Evolutionary conservation across 2,888 invertebrate genomes (phyloP).

Genomic region (Ceramica pisi): DNA sequence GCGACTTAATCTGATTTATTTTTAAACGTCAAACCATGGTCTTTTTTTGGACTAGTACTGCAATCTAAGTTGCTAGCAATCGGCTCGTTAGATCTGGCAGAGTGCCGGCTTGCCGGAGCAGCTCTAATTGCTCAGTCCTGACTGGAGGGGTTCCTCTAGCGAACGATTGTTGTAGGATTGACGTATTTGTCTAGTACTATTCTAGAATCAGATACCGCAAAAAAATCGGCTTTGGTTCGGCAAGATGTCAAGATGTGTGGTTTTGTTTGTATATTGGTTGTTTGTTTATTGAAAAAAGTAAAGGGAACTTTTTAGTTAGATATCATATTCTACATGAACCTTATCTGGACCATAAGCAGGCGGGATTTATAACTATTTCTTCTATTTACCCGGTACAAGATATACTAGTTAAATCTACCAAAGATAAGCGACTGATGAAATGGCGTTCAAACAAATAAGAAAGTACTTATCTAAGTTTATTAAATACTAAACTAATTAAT

Average conservation of each 20-base stretch:
- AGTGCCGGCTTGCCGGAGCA: slow-evolving; percentile 14
- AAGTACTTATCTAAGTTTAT: not conserved
- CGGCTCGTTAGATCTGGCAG: slow-evolving; percentile 33
- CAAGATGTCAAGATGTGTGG: not conserved
- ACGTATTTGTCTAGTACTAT: slow-evolving; percentile 21
- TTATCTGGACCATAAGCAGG: no score
- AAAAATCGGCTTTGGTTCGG: slow-evolving; percentile 4
- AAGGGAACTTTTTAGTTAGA: no score
- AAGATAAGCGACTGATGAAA: no score
- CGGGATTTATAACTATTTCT: no score
- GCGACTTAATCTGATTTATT: not conserved
- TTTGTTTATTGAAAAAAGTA: not conserved
- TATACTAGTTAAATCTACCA: no score
- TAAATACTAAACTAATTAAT: not conserved
- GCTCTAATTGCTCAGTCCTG: slow-evolving; percentile 39
- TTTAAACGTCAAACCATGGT: slow-evolving; percentile 1
- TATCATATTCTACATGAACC: no score
- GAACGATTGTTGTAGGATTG: slow-evolving; percentile 17
- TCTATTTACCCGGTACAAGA: no score
- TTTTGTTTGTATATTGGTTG: not conserved
- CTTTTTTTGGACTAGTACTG: slow-evolving; percentile 15
- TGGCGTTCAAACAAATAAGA: no score
- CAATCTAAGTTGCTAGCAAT: slow-evolving; percentile 18
- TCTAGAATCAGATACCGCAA: slow-evolving; percentile 11
- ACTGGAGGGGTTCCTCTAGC: slow-evolving; percentile 19